Evolutionary conservation across 1,140 invertebrate species (phyloP).

Genomic region (Anagrus nilaparvatae): DNA sequence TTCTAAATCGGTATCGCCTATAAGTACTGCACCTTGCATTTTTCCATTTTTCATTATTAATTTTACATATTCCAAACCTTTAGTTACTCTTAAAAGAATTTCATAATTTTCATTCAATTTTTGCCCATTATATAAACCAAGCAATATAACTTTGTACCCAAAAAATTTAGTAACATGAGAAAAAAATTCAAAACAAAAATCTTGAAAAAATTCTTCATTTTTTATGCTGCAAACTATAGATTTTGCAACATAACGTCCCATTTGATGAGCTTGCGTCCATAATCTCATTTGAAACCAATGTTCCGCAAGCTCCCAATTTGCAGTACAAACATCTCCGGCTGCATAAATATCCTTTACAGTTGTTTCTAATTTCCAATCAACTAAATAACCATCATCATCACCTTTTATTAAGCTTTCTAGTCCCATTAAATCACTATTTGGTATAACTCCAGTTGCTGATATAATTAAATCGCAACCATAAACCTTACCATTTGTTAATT

Average conservation of each 20-base stretch:
- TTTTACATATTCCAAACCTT: conserved; percentile 81
- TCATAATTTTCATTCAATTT: conserved; percentile 76
- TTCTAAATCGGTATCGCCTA: conserved; percentile 94
- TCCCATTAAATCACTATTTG: conserved; percentile 50
- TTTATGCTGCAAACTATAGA: conserved; percentile 65
- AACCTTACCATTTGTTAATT: conserved; percentile 63
- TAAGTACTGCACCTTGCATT: conserved; percentile 87
- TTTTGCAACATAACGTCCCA: conserved; percentile 89
- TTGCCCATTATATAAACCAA: conserved; percentile 93
- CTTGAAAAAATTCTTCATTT: conserved; percentile 60
- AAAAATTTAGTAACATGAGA: conserved; percentile 94
- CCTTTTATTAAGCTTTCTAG: conserved; percentile 48
- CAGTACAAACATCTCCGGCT: conserved; percentile 86
- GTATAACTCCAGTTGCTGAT: conserved; percentile 89
- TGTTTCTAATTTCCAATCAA: conserved; percentile 82
- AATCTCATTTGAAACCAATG: conserved; percentile 96
- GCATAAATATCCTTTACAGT: conserved; percentile 74
- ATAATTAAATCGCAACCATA: conserved; percentile 86
- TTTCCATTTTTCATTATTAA: conserved; percentile 75
- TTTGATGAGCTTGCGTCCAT: conserved; percentile 96
- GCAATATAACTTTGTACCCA: conserved; percentile 85
- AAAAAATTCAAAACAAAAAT: conserved; percentile 97
- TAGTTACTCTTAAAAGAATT: conserved; percentile 76
- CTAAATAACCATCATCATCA: conserved; percentile 65
- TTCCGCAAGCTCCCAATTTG: conserved; percentile 61